phyloP scores from a whole-genome alignment of 2,113 vertebrate genomes.

The Spermophilus dauricus region DNA sequence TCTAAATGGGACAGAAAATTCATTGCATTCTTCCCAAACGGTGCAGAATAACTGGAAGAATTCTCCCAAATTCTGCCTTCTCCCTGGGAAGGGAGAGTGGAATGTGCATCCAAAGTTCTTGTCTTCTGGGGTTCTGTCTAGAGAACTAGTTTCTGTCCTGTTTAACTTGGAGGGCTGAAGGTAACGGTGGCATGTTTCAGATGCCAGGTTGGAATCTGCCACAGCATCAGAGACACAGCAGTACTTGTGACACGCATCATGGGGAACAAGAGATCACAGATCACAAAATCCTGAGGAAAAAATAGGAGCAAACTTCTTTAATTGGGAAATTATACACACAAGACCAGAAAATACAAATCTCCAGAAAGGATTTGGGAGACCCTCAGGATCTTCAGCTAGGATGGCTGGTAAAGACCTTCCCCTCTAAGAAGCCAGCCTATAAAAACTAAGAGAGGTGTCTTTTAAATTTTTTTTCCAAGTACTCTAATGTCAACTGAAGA shows the following conservation, averaged over 20 bases:
- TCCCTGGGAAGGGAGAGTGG: neutral
- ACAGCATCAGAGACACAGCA: neutral
- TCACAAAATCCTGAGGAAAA: neutral
- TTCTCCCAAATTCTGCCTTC: neutral
- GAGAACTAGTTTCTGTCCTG: neutral
- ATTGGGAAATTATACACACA: neutral
- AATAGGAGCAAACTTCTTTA: neutral
- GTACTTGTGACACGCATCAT: neutral
- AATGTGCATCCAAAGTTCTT: neutral
- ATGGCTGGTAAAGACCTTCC: neutral
- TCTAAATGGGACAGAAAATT: neutral
- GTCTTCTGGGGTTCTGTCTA: neutral
- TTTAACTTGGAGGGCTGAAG: neutral
- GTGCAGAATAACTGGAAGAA: neutral
- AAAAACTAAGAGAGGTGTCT: neutral
- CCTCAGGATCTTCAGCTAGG: neutral
- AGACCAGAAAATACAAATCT: neutral
- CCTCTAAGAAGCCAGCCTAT: too few relatives aligned
- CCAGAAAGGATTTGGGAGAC: neutral
- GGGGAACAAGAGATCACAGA: neutral
- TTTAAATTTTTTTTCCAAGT: neutral
- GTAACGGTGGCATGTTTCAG: neutral
- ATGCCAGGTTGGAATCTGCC: neutral
- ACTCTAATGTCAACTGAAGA: neutral
- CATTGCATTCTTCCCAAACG: neutral